These are phyloP conservation scores for Carollia perspicillata DNA, from an alignment of 2,113 vertebrate genomes.

Conservation along the genomic window DNA sequence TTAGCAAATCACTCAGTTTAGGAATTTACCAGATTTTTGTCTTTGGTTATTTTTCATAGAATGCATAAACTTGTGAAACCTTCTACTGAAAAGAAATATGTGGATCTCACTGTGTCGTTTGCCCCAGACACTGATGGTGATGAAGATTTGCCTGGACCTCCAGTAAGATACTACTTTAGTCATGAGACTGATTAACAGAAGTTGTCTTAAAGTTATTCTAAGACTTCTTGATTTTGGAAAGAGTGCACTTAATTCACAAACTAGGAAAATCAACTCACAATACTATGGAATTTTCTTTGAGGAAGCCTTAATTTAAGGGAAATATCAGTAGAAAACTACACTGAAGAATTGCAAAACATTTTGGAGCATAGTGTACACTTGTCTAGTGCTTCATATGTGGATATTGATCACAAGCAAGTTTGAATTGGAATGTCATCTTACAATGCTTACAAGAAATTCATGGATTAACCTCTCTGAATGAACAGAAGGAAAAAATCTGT, in stretches of 20 bases:
- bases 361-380: slow-evolving; percentile 71
- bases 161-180: slow-evolving; percentile 95
- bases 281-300: slow-evolving; percentile 77
- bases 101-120: slow-evolving; percentile 97
- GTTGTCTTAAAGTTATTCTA: slow-evolving; percentile 68
- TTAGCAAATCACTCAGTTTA: slow-evolving; percentile 11
- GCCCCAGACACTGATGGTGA: slow-evolving; percentile 93
- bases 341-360: slow-evolving; percentile 70
- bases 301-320: slow-evolving; percentile 83
- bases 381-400: slow-evolving; percentile 43
- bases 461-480: slow-evolving; percentile 11
- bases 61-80: slow-evolving; percentile 99
- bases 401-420: slow-evolving; percentile 55
- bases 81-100: slow-evolving; percentile 91
- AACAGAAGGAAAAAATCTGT: slow-evolving; percentile 27
- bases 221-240: slow-evolving; percentile 72
- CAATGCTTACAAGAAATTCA: slow-evolving; percentile 43
- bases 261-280: slow-evolving; percentile 71
- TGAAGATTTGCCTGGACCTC: slow-evolving; percentile 95
- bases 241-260: slow-evolving; percentile 70
- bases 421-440: slow-evolving; percentile 66
- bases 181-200: slow-evolving; percentile 79
- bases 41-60: slow-evolving; percentile 80
- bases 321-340: slow-evolving; percentile 72
- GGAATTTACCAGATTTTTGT: slow-evolving; percentile 34